Conservation (phyloP, 2,888 invertebrate genomes). For the Barypeithes pellucidus region DNA sequence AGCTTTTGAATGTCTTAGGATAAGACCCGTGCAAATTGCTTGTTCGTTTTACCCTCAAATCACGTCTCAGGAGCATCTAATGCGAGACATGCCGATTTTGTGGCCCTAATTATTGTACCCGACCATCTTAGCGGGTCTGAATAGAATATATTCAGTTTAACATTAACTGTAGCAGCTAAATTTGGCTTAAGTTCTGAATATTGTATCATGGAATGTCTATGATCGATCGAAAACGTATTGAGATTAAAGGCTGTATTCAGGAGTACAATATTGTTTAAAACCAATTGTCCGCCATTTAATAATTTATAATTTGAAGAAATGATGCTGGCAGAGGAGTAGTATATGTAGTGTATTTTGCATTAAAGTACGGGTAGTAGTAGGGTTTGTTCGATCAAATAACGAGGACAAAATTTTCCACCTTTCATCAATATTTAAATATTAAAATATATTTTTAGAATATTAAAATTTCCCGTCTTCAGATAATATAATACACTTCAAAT, state of each 20-base stretch:
- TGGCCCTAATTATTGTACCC: constrained; percentile 25
- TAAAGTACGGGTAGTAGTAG: too few relatives aligned
- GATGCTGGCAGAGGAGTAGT: too few relatives aligned
- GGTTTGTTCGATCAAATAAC: too few relatives aligned
- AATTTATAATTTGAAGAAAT: too few relatives aligned
- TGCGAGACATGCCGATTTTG: constrained; percentile 16
- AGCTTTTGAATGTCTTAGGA: constrained; percentile 11
- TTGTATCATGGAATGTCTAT: not conserved
- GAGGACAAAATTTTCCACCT: too few relatives aligned
- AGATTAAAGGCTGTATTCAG: not conserved
- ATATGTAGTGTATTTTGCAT: too few relatives aligned
- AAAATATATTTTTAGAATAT: too few relatives aligned
- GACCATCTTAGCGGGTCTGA: constrained; percentile 9
- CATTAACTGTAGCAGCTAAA: constrained; percentile 14
- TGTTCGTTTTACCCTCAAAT: constrained; percentile 23
- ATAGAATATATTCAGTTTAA: constrained; percentile 26
- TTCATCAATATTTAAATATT: too few relatives aligned
- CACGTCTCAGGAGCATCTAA: constrained; percentile 15
- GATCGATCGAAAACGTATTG: not conserved
- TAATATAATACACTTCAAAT: not conserved
- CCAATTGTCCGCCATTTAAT: not conserved
- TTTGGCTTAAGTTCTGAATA: not conserved
- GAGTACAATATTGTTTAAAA: too few relatives aligned
- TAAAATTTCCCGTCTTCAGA: too few relatives aligned
- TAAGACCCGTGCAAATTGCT: constrained; percentile 18